These are phyloP conservation scores for Dendrocincla tyrannina DNA, from an alignment of 2,797 vertebrate species.

Conservation along the genomic window DNA sequence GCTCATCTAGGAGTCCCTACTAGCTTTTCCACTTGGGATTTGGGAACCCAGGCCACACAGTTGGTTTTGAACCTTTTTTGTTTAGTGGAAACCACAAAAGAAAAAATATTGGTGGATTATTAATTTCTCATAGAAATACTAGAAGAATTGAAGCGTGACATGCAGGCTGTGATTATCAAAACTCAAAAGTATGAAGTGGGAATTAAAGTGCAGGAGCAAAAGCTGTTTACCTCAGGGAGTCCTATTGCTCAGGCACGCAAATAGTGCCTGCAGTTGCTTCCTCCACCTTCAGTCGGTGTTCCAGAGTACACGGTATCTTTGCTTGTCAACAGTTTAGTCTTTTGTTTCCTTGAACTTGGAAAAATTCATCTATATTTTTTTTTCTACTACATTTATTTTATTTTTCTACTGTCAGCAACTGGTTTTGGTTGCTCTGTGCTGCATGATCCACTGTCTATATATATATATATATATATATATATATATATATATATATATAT, in stretches of 20 bases:
- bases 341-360: neutral
- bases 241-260: neutral
- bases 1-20: neutral
- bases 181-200: neutral
- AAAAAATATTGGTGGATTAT: neutral
- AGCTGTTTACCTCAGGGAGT: neutral
- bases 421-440: neutral
- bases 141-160: neutral
- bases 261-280: constrained; percentile 1
- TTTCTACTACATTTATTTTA: no score
- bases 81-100: neutral
- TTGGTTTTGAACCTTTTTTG: neutral
- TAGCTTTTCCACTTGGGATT: neutral
- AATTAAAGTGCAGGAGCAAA: neutral
- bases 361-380: neutral
- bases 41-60: neutral
- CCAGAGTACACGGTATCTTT: neutral
- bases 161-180: neutral
- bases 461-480: no score
- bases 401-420: neutral
- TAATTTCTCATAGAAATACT: neutral
- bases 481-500: no score
- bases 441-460: neutral
- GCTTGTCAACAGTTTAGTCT: neutral
- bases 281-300: neutral